Evolutionary conservation across 2,113 vertebrate genomes (phyloP).

Genomic region (Cololabis saira): DNA sequence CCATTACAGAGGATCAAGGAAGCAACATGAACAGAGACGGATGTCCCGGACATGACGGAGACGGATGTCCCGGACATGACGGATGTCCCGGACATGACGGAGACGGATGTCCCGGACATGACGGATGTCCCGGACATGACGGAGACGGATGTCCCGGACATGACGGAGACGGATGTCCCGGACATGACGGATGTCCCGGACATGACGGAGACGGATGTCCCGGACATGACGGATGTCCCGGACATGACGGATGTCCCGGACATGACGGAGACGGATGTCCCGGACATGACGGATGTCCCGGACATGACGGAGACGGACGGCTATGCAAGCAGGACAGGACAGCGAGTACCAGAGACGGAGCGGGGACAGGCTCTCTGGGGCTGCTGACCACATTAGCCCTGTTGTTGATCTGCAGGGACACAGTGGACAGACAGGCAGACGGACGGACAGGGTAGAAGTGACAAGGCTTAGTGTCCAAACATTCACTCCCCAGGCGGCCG

Average conservation of each 20-base stretch:
- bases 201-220: background rate
- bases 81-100: too few relatives aligned
- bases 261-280: background rate
- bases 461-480: constrained; percentile 66
- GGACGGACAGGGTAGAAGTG: constrained; percentile 65
- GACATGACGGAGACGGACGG: constrained; percentile 29
- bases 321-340: constrained; percentile 73
- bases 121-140: too few relatives aligned
- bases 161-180: background rate
- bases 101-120: too few relatives aligned
- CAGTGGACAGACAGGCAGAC: constrained; percentile 76
- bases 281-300: too few relatives aligned
- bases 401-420: constrained; percentile 96
- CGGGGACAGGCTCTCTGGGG: constrained; percentile 93
- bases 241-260: too few relatives aligned
- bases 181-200: too few relatives aligned
- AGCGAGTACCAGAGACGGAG: constrained; percentile 94
- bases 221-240: too few relatives aligned
- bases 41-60: too few relatives aligned
- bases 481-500: constrained; percentile 25
- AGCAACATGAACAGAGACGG: background rate
- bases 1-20: constrained; percentile 1
- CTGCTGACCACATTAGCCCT: constrained; percentile 98
- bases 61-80: too few relatives aligned
- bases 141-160: too few relatives aligned